Evolutionary conservation across 2,797 vertebrate genomes (phyloP), one percentile per base, ranked within the genome.

Genomic region (Oryzias sinensis): DNA sequence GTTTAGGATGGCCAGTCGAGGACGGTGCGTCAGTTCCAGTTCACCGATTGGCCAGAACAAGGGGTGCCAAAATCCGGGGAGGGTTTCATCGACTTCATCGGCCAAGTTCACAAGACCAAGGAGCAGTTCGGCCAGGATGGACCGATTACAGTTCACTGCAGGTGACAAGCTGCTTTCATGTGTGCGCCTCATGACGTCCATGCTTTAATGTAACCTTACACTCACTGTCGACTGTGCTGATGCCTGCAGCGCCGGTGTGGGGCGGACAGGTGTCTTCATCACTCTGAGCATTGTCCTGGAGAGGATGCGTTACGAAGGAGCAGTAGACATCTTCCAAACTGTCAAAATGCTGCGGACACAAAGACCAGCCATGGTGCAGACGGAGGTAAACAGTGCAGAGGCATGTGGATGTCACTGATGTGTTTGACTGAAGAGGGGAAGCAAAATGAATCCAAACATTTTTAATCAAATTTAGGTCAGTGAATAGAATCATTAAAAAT

Each of bases 321-420:
- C 97, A 11, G 97, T 99, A 81, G 97, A 99, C 91, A 95, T 98
- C 84, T 99, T 99, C 93, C 97, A 99, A 93, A 99, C 97, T 0
- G 97, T 99, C 84, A 98, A 99, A 91, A 97, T 98, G 96, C 93
- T 99, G 87, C 93, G 97, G 61, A 99, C 97, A 58, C 97, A 98
- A 90, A 91, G 96, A 83, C 96, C 97, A 2, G 96, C 97, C 59
- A 99, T 98, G 97, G 97, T 98, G 87, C 97, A 99, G 85, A 98
- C 96, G 0, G 97, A 98, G 96, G 97, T 99, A 85, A 72, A 65
- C 61, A 47, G 29, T 9, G 29, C 18, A 20, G 29, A 42, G 14
- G 43, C 49, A 37, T 51, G 41, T 17, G 20, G 7, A 16, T 49
- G 27, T 43, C 6, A 52, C 50, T 24, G 29, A 9, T 33, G 9